Percentiles rank a stretch among this genome's conserved stretches.
phyloP scores from a whole-genome alignment of 2,113 vertebrate species.

The Ophthalmolycus amberensis region DNA sequence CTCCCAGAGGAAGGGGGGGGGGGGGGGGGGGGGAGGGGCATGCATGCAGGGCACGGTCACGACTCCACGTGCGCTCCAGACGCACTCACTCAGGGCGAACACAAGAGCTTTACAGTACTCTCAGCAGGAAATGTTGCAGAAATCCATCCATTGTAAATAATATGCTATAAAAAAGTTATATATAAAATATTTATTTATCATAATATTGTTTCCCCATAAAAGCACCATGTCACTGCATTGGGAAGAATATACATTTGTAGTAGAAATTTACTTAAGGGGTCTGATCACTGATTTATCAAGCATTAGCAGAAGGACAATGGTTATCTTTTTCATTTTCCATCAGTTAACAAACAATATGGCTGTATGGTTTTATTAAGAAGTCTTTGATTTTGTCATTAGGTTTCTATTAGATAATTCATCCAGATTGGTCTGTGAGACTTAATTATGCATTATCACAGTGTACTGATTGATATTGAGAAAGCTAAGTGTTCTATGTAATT shows the following conservation, averaged over 20 bases:
- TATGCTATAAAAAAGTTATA: neutral
- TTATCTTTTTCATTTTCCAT: constrained; percentile 66
- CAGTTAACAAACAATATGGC: constrained; percentile 77
- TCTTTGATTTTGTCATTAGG: constrained; percentile 82
- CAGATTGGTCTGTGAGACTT: constrained; percentile 80
- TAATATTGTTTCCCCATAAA: constrained; percentile 18
- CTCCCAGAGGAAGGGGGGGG: constrained; percentile 87
- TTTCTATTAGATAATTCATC: constrained; percentile 82
- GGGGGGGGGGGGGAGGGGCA: constrained; percentile 42
- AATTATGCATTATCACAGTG: constrained; percentile 88
- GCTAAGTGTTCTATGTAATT: constrained; percentile 87
- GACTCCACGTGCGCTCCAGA: constrained; percentile 46
- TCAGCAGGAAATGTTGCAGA: constrained; percentile 43
- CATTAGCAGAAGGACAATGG: constrained; percentile 32
- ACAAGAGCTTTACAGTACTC: constrained; percentile 26
- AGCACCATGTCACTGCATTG: neutral
- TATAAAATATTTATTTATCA: neutral
- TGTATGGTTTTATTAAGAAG: constrained; percentile 77
- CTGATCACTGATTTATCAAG: constrained; percentile 56
- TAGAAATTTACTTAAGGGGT: constrained; percentile 33
- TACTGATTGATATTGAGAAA: constrained; percentile 98
- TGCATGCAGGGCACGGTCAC: constrained; percentile 52
- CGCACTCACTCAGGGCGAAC: constrained; percentile 46
- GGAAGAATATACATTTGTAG: constrained; percentile 29
- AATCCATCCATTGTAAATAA: constrained; percentile 11